A percentile compares a stretch with the other conserved stretches of the same genome.
Conservation (phyloP, 2,888 invertebrate species). For the Saturnia pavonia region DNA sequence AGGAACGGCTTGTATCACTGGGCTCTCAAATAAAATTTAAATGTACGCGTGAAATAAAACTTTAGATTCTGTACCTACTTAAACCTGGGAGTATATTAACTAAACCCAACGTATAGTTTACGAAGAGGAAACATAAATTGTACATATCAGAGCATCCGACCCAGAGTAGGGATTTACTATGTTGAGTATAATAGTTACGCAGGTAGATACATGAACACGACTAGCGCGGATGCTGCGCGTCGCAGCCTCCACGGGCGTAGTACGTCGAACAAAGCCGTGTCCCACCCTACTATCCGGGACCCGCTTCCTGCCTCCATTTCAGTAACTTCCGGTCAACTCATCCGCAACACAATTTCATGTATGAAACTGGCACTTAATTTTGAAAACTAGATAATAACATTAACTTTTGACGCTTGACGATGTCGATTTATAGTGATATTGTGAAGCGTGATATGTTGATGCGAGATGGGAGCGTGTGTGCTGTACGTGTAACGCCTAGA, state of each 20-base stretch:
- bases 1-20: not conserved
- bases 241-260: conserved; percentile 75
- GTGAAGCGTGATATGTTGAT: conserved; percentile 37
- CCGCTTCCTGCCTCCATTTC: conserved; percentile 48
- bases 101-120: not conserved
- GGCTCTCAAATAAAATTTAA: not conserved
- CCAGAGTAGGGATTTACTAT: not conserved
- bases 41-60: not conserved
- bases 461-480: conserved; percentile 43
- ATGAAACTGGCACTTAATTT: conserved; percentile 62
- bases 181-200: conserved; percentile 2
- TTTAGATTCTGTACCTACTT: not conserved
- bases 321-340: conserved; percentile 49
- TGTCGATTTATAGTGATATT: conserved; percentile 50
- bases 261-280: conserved; percentile 68
- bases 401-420: conserved; percentile 45
- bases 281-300: conserved; percentile 59
- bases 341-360: conserved; percentile 50
- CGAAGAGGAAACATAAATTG: conserved; percentile 15
- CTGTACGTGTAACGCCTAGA: conserved; percentile 56
- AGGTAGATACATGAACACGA: conserved; percentile 52
- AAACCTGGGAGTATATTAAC: not conserved
- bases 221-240: conserved; percentile 77
- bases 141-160: conserved; percentile 12
- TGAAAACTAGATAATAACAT: conserved; percentile 28